Evolutionary conservation across 2,113 vertebrate genomes (phyloP).

Genomic region (Mesocricetus auratus): DNA sequence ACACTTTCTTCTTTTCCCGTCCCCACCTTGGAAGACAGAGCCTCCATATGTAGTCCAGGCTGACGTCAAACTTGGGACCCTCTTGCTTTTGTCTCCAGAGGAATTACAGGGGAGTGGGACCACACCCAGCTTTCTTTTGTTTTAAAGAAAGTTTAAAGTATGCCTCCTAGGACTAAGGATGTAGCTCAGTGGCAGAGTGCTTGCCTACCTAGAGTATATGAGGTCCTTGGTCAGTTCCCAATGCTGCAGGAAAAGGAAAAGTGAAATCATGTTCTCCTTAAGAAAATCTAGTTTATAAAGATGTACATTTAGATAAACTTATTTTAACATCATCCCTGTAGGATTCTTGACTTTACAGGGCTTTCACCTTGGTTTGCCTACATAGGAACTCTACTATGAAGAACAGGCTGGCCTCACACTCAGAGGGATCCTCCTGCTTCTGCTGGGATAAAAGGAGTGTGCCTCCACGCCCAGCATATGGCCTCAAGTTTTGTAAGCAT

Average conservation of each 20-base stretch:
- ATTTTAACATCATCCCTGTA: background rate
- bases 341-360: background rate
- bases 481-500: background rate
- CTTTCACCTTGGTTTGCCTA: background rate
- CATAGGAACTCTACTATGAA: background rate
- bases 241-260: background rate
- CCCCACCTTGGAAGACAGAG: background rate
- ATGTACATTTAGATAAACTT: constrained; percentile 45
- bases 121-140: background rate
- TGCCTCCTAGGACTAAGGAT: background rate
- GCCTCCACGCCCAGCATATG: background rate
- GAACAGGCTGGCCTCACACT: background rate
- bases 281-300: background rate
- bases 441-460: background rate
- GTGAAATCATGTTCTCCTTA: background rate
- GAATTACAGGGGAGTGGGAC: background rate
- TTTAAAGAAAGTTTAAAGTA: background rate
- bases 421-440: background rate
- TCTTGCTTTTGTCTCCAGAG: background rate
- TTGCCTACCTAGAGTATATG: background rate
- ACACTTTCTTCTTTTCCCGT: background rate
- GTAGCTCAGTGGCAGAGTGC: background rate
- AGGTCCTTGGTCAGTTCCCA: background rate
- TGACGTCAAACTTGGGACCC: background rate
- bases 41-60: background rate